phyloP scores from a whole-genome alignment of 2,888 invertebrate genomes.

The Lutraria lutraria region DNA sequence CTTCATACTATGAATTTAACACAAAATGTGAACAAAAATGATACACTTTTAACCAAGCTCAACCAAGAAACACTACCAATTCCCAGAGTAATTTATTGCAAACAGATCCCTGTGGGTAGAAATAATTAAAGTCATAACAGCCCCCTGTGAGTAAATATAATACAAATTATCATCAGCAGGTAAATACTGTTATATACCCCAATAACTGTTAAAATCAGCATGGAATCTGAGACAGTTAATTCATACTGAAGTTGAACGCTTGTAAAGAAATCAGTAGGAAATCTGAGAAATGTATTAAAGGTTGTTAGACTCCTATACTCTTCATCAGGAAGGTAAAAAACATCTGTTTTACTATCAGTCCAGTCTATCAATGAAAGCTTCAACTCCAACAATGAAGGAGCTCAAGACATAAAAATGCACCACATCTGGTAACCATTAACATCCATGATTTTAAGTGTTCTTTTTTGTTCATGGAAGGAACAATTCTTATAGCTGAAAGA shows the following conservation, averaged over 20 bases:
- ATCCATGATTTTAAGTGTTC: slow-evolving; percentile 31
- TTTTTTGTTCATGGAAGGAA: not conserved
- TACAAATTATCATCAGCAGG: not conserved
- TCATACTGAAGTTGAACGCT: slow-evolving; percentile 34
- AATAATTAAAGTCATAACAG: no score
- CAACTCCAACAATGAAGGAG: slow-evolving; percentile 24
- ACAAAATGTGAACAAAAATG: no score
- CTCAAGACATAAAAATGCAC: slow-evolving; percentile 43
- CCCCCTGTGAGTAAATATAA: no score
- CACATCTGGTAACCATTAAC: slow-evolving; percentile 40
- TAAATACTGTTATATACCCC: not conserved
- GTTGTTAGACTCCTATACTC: not conserved
- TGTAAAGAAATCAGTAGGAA: slow-evolving; percentile 18
- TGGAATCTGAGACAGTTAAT: slow-evolving; percentile 19
- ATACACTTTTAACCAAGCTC: no score
- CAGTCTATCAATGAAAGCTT: slow-evolving; percentile 16
- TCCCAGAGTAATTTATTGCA: no score
- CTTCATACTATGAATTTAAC: no score
- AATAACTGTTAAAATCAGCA: not conserved
- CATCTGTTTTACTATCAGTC: slow-evolving; percentile 40
- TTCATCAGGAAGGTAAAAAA: slow-evolving; percentile 20
- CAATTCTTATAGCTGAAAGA: not conserved
- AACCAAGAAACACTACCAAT: no score
- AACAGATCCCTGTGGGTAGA: no score
- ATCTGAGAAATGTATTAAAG: slow-evolving; percentile 37